Evolutionary conservation across 1,140 invertebrate genomes (phyloP).

Genomic region (Phymastichus coffea): DNA sequence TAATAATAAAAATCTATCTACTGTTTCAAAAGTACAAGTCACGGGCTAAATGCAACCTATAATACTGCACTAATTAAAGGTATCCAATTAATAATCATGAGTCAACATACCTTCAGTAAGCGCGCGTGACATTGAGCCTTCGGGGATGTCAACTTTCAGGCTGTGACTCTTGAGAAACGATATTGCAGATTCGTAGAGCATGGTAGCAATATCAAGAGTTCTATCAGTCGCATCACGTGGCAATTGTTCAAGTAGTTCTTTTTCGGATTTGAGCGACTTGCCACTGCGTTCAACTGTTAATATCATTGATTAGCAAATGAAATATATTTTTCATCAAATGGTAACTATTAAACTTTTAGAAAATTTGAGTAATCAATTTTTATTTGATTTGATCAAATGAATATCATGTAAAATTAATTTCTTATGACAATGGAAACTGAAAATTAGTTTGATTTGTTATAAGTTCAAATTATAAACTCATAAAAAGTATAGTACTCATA

Average conservation of each 20-base stretch:
- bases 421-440: no score
- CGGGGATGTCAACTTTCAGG: slow-evolving; percentile 62
- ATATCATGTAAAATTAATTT: no score
- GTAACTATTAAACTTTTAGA: no score
- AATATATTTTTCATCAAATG: background rate
- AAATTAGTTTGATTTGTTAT: no score
- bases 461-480: background rate
- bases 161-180: slow-evolving; percentile 63
- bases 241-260: slow-evolving; percentile 55
- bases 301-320: background rate
- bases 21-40: no score
- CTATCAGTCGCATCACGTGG: slow-evolving; percentile 57
- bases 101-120: slow-evolving; percentile 9
- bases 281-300: slow-evolving; percentile 51
- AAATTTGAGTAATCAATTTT: no score
- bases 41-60: no score
- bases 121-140: slow-evolving; percentile 30
- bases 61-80: no score
- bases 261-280: slow-evolving; percentile 57
- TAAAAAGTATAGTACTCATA: background rate
- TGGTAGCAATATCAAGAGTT: slow-evolving; percentile 55
- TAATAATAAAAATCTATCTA: no score
- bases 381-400: no score
- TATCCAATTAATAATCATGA: background rate
- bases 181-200: slow-evolving; percentile 58